These are phyloP conservation scores for Rhinoptilus africanus DNA, from an alignment of 2,113 vertebrate genomes.

Conservation along the genomic window DNA sequence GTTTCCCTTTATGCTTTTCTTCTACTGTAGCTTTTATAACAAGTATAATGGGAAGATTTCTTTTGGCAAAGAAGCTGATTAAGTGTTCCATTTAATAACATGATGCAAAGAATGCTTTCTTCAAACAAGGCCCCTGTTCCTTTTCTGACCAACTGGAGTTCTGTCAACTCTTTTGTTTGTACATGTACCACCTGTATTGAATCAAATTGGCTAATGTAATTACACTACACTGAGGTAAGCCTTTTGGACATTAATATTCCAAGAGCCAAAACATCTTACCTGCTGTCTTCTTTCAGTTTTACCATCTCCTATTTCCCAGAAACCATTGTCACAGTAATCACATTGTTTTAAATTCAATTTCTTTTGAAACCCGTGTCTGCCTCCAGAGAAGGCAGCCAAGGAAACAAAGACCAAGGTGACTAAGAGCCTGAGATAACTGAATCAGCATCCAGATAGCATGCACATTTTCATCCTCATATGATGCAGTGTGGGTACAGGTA, in stretches of 20 bases:
- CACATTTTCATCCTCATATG: neutral
- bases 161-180: neutral
- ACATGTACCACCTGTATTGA: neutral
- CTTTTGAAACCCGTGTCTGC: neutral
- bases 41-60: slow-evolving; percentile 34
- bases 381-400: neutral
- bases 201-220: slow-evolving; percentile 4
- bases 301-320: neutral
- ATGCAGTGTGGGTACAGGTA: neutral
- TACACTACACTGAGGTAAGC: neutral
- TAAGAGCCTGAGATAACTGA: neutral
- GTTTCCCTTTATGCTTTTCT: neutral
- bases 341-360: neutral
- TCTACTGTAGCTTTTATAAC: slow-evolving; percentile 20
- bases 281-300: neutral
- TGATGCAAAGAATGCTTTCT: slow-evolving; percentile 46
- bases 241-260: neutral
- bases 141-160: slow-evolving; percentile 12
- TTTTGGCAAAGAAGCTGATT: slow-evolving; percentile 59
- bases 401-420: neutral
- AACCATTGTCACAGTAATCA: neutral
- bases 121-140: slow-evolving; percentile 1
- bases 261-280: neutral
- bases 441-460: neutral
- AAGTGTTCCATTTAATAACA: slow-evolving; percentile 63